Evolutionary conservation across 2,113 vertebrate genomes (phyloP).

Genomic region (Sphyrna mokarran): DNA sequence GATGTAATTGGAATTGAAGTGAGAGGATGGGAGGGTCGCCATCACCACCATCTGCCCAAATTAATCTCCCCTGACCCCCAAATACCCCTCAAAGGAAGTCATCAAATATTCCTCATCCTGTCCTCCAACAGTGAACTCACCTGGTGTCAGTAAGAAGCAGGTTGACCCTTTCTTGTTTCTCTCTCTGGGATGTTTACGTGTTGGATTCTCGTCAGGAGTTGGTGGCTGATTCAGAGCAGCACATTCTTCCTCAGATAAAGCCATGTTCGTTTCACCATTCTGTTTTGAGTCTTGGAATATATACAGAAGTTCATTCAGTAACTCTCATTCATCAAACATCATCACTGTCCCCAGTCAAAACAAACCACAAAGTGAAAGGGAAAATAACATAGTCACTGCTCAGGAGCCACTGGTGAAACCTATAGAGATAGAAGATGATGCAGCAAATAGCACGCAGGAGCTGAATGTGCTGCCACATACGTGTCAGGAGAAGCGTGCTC

Average conservation of each 20-base stretch:
- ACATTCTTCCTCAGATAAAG: conserved; percentile 77
- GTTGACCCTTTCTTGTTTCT: conserved; percentile 79
- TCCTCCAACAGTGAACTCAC: conserved; percentile 69
- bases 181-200: conserved; percentile 67
- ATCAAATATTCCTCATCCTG: conserved; percentile 46
- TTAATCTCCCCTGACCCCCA: neutral
- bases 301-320: neutral
- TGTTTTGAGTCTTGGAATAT: conserved; percentile 77
- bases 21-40: too few species aligned
- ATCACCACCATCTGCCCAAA: too few species aligned
- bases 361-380: neutral
- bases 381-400: too few species aligned
- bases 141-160: conserved; percentile 81
- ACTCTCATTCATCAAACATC: neutral
- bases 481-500: neutral
- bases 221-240: conserved; percentile 70
- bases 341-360: neutral
- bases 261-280: conserved; percentile 82
- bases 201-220: conserved; percentile 70
- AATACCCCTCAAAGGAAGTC: neutral
- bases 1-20: too few species aligned
- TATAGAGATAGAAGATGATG: neutral
- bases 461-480: neutral
- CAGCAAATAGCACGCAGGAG: too few species aligned
- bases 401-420: neutral